These are phyloP conservation scores for Chelonus insularis DNA, from an alignment of 1,140 invertebrate species.

Conservation along the genomic window DNA sequence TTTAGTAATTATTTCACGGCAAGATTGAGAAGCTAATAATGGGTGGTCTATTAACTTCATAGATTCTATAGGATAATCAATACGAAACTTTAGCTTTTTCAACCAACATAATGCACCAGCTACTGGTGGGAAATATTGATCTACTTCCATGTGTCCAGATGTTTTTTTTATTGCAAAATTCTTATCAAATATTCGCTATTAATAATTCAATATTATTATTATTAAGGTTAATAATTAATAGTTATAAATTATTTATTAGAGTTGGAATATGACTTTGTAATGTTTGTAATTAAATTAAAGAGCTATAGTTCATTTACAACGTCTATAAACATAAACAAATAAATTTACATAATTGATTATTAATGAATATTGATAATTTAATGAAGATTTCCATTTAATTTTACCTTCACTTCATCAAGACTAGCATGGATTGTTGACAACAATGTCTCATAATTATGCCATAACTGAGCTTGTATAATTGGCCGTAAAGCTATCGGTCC, in stretches of 20 bases:
- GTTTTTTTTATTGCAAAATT: conserved; percentile 53
- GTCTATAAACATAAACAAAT: no score
- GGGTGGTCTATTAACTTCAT: conserved; percentile 42
- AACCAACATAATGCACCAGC: conserved; percentile 74
- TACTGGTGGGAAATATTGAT: conserved; percentile 73
- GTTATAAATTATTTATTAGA: no score
- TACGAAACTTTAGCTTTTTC: conserved; percentile 67
- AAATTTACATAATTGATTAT: no score
- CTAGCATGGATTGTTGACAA: conserved; percentile 67
- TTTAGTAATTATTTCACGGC: conserved; percentile 34
- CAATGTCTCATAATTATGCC: conserved; percentile 64
- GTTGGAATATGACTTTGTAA: no score
- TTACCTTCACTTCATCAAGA: conserved; percentile 67
- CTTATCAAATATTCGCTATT: conserved; percentile 45
- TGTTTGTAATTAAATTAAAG: no score
- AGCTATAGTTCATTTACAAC: no score
- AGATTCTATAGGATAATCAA: conserved; percentile 64
- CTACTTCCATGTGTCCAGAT: conserved; percentile 60
- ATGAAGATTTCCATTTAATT: conserved; percentile 26
- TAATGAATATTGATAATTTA: no score
- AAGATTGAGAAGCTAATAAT: conserved; percentile 34
- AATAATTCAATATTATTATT: conserved; percentile 14
- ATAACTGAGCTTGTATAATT: conserved; percentile 69
- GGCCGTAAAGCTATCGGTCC: conserved; percentile 73
- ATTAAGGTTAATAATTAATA: no score